A percentile compares a stretch with the other conserved stretches of the same genome.
phyloP scores from a whole-genome alignment of 1,140 invertebrate genomes.

The Xylocopa sonorina region DNA sequence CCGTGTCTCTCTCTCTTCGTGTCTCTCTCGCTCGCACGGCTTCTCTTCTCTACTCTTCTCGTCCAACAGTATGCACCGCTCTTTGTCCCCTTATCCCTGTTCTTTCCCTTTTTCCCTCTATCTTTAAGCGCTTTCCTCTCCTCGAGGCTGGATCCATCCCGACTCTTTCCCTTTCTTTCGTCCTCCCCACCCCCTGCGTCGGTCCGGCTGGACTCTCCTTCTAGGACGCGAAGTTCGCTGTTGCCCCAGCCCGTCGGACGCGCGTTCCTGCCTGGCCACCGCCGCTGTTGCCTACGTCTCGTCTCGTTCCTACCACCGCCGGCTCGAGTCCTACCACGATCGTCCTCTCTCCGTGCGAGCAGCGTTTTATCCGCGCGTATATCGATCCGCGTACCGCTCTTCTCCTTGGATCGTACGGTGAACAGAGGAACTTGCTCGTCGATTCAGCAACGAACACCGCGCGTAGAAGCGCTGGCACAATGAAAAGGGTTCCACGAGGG shows the following conservation, averaged over 20 bases:
- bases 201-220: constrained; percentile 17
- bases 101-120: constrained; percentile 41
- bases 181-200: too few relatives aligned
- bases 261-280: constrained; percentile 42
- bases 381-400: constrained; percentile 30
- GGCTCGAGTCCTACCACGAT: constrained; percentile 17
- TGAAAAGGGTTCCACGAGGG: not conserved
- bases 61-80: constrained; percentile 26
- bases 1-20: not conserved
- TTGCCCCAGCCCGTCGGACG: constrained; percentile 60
- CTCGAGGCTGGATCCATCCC: constrained; percentile 44
- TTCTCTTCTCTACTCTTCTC: constrained; percentile 15
- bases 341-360: too few relatives aligned
- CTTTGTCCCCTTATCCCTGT: constrained; percentile 45
- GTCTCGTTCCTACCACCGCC: not conserved
- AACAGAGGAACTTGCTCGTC: not conserved
- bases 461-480: not conserved
- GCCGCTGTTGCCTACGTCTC: not conserved
- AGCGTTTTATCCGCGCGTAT: not conserved
- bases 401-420: constrained; percentile 28
- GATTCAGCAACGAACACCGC: not conserved
- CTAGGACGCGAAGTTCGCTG: constrained; percentile 61
- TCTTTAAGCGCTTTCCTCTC: constrained; percentile 48
- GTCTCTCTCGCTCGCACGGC: too few relatives aligned
- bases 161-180: constrained; percentile 27